phyloP scores from a whole-genome alignment of 2,888 invertebrate genomes.

The Thereva nobilitata region DNA sequence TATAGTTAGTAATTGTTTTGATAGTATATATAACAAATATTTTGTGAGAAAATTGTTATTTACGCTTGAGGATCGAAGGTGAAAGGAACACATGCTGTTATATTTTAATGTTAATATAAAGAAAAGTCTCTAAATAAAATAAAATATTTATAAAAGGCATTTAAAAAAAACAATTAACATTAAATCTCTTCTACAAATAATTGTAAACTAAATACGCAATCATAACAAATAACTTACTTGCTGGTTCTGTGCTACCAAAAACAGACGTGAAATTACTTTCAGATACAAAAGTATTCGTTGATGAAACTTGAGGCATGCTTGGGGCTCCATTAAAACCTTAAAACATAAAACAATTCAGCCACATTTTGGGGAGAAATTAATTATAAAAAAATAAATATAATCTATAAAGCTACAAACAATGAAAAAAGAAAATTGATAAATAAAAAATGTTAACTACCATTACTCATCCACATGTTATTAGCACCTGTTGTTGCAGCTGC shows the following conservation, averaged over 20 bases:
- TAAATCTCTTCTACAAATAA: conserved; percentile 4
- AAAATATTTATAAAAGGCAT: no score
- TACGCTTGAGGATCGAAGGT: neutral
- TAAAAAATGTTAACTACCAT: conserved; percentile 52
- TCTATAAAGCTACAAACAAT: conserved; percentile 43
- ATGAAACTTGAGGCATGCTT: conserved; percentile 47
- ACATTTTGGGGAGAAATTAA: conserved; percentile 37
- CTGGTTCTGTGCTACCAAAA: conserved; percentile 75
- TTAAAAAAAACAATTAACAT: neutral
- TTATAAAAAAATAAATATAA: conserved; percentile 29
- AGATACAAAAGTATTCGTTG: conserved; percentile 72
- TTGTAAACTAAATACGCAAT: neutral
- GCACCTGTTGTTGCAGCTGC: conserved; percentile 51
- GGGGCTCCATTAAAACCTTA: conserved; percentile 59
- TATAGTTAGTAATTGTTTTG: neutral
- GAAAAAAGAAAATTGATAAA: conserved; percentile 42
- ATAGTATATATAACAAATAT: neutral
- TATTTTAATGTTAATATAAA: neutral
- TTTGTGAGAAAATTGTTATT: neutral
- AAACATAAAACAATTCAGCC: conserved; percentile 39
- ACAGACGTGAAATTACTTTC: conserved; percentile 88
- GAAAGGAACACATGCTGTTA: conserved; percentile 1
- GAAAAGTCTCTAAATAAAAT: neutral
- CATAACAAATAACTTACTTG: conserved; percentile 62
- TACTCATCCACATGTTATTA: conserved; percentile 61